Percentiles rank a stretch among this genome's conserved stretches.
These are phyloP conservation scores for Coecobrya sp. DNA, from an alignment of 2,888 invertebrate genomes.

Conservation along the genomic window DNA sequence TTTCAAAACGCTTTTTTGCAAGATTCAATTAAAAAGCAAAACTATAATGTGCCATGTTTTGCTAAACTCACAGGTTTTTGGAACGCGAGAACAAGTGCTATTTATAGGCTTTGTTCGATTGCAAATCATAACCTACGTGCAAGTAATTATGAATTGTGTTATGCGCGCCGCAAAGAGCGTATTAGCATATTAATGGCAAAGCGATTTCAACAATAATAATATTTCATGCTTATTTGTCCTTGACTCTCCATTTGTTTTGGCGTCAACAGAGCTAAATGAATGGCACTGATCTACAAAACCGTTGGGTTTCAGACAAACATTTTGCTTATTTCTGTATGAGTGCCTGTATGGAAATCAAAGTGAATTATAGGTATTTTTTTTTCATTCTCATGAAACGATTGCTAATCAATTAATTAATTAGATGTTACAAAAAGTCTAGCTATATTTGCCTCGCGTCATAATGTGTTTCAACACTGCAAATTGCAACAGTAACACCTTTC, in stretches of 20 bases:
- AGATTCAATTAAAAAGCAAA: background rate
- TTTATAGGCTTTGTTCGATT: conserved; percentile 55
- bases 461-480: background rate
- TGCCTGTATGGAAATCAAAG: no score
- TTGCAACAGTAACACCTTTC: no score
- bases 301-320: background rate
- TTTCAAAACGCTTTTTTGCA: background rate
- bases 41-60: background rate
- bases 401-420: background rate
- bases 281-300: background rate
- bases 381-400: background rate
- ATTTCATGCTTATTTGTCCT: conserved; percentile 33
- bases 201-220: background rate
- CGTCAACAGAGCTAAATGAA: background rate
- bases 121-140: conserved; percentile 60
- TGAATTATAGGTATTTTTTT: background rate
- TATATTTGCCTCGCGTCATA: background rate
- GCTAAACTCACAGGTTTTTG: background rate
- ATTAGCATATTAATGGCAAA: conserved; percentile 40
- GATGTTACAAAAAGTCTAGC: background rate
- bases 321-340: background rate
- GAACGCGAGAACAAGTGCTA: background rate
- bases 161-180: background rate
- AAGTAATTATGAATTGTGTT: background rate
- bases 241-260: conserved; percentile 15